Evolutionary conservation across 1,140 invertebrate genomes (phyloP), one percentile per base, ranked within the genome.

Genomic region (Drosophila kepulauana): DNA sequence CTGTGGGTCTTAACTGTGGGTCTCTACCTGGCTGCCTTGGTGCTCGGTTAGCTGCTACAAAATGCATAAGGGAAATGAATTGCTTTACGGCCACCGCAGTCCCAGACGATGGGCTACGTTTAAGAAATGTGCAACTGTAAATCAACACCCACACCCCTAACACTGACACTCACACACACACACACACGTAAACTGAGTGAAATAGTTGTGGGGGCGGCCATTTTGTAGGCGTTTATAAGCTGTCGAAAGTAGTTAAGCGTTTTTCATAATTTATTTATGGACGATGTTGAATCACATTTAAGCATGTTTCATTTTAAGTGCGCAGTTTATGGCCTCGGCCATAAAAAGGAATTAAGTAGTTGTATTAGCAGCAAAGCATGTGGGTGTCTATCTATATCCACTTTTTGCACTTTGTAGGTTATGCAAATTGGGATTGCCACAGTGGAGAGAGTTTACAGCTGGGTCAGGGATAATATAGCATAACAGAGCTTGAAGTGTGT

Each of bases 201-300:
- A 72, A 62, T 81, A 89, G 81, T 81, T 81, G 81, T 52, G 85
- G 81, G 64, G 65, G 35, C 67, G 59, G 63, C 63, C 84, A 81
- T 81, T 88, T 81, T 70, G 84, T 87, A 87, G 84, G 84, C 84
- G 84, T 82, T 88, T 90, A 89, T 89, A 89, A 90, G 85, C 85
- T 89, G 85, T 89, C 85, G 85, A 89, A 89, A 89, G 85, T 90
- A 85, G 85, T 89, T 89, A 89, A 89, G 85, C 85, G 86, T 90
- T 89, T 90, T 89, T 89, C 85, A 89, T 89, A 89, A 89, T 89
- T 90, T 89, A 89, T 89, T 89, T 89, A 89, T 89, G 85, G 59
- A 57, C 66, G 66, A 64, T 75, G 74, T 84, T 75, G 69, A 76
- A 71, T 71, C 49, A 72, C 85, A 72, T 85, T 81, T 85, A 89